phyloP scores from a whole-genome alignment of 2,113 vertebrate species.

The Perccottus glenii region DNA sequence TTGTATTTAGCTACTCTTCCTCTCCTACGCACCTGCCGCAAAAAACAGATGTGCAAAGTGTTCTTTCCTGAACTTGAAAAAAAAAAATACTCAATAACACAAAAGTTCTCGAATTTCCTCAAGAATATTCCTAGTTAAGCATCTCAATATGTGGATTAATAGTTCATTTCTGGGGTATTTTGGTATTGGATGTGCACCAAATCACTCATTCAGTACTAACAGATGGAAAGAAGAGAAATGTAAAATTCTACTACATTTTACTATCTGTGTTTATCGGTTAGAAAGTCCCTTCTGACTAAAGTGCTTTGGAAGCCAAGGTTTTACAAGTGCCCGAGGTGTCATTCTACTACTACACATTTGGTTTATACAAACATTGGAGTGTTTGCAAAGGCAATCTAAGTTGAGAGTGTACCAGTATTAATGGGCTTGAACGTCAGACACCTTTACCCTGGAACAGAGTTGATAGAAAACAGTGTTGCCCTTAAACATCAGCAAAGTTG shows the following conservation, averaged over 20 bases:
- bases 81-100: not conserved
- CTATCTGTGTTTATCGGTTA: not conserved
- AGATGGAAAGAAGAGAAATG: not conserved
- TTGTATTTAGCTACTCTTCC: not conserved
- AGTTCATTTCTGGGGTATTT: not conserved
- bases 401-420: not conserved
- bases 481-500: constrained; percentile 41
- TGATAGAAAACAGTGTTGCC: constrained; percentile 34
- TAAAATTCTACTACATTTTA: not conserved
- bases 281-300: not conserved
- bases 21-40: constrained; percentile 5
- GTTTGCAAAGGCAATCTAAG: not conserved
- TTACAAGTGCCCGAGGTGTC: not conserved
- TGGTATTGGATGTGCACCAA: not conserved
- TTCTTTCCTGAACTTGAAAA: not conserved
- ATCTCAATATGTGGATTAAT: not conserved
- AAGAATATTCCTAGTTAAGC: not conserved
- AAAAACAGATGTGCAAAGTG: constrained; percentile 9
- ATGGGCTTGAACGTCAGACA: constrained; percentile 9
- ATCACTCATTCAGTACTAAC: not conserved
- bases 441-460: constrained; percentile 23
- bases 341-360: not conserved
- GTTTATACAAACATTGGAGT: not conserved
- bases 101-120: not conserved
- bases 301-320: not conserved